Evolutionary conservation across 1,140 invertebrate genomes (phyloP).

Genomic region (Trinorchestia longiramus): DNA sequence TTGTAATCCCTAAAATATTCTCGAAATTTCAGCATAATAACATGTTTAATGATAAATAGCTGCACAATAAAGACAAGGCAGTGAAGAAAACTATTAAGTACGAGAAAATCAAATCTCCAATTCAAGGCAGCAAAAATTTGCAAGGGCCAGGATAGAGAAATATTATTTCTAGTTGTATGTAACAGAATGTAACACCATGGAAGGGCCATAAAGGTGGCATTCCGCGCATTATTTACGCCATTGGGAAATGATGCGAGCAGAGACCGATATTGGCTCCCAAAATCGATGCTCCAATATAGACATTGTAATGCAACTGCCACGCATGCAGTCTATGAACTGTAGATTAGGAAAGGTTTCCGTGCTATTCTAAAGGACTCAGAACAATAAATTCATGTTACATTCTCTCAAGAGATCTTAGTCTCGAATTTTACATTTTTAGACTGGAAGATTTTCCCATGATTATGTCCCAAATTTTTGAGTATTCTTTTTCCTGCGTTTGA

Average conservation of each 20-base stretch:
- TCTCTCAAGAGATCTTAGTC: not conserved
- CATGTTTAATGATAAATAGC: no score
- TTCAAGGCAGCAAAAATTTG: not conserved
- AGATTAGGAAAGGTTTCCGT: not conserved
- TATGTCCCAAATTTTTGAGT: not conserved
- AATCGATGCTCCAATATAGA: not conserved
- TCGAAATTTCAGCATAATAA: no score
- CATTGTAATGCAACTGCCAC: conserved; percentile 6
- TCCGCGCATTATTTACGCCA: not conserved
- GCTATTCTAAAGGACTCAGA: not conserved
- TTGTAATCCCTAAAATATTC: no score
- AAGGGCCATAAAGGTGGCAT: not conserved
- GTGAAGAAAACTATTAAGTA: no score
- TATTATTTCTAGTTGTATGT: not conserved
- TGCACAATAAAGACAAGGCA: no score
- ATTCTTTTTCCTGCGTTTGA: not conserved
- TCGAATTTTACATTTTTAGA: not conserved
- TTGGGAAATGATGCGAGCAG: not conserved
- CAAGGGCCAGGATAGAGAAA: not conserved
- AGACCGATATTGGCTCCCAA: not conserved
- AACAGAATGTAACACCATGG: not conserved
- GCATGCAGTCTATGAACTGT: not conserved
- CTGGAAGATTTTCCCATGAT: not conserved
- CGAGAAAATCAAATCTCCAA: no score
- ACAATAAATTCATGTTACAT: not conserved